Evolutionary conservation across 2,888 invertebrate genomes (phyloP), one percentile per base, ranked within the genome.

Genomic region (Hyalella azteca): DNA sequence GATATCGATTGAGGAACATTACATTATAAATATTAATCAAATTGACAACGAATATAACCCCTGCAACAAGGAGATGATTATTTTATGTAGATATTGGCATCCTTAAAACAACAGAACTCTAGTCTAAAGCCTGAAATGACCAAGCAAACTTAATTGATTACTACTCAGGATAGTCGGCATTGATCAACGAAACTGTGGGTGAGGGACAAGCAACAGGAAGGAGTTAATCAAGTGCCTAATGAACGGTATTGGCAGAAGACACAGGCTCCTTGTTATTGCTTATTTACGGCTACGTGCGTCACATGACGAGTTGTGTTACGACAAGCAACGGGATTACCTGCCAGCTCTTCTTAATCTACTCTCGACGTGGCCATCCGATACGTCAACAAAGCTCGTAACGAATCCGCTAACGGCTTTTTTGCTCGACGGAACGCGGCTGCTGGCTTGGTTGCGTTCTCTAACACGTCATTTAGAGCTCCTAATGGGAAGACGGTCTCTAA

Each of bases 241-340:
- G 36, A 36, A 66, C 36, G 29, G 66, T 66, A 66, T 66, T 66
- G 66, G 66, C n/a, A 36, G 29, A 66, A 36, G 66, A 66, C 29
- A 66, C 29, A 66, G 29, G 19, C 36, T 36, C 32, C 66, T 66
- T 29, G 36, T 66, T 66, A 66, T 36, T 32, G 66, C 36, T 66
- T 36, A 66, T 66, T 66, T 66, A 36, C 36, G 66, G 19, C 66
- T 15, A 36, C 36, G 22, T 66, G 66, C 36, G 66, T 36, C 66
- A 66, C 66, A n/a, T 66, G 66, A 7, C 66, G 66, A 66, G 66
- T 66, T 66, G 66, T 36, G 66, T 66, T 66, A 66, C 66, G 66
- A 66, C 29, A 66, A 19, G 66, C 36, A 66, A 66, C 66, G 66
- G 36, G 36, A 66, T 66, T 36, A 66, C 66, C 39, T 29, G 66